Base-by-base conservation (phyloP, 2,888 invertebrate species). In the Epicampocera succincta region DNA sequence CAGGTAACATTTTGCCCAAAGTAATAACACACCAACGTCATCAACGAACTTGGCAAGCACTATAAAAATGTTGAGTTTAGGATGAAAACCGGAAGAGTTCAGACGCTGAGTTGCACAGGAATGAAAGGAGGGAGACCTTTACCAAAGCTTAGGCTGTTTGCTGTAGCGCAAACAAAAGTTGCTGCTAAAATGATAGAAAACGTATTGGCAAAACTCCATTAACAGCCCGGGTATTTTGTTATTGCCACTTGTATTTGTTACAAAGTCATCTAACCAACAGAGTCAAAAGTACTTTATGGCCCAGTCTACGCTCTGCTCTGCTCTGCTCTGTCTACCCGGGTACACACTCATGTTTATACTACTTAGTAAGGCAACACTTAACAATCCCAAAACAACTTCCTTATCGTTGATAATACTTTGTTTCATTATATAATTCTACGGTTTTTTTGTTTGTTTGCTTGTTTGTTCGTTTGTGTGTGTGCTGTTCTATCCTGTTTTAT, bases 371-470 rank as follows among this genome's bases (percentile, higher is more conserved):
- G 74, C 82, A 82, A 82, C 82, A 82, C 82, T 83, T 83, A 80
- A 80, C 83, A 83, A 80, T 65, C 80, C n/a, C 80, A 80, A 79
- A 80, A 80, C 80, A 80, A 80, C 79, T 83, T 83, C 83, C 83
- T 80, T 83, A 73, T 76, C 72, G 80, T 80, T 83, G 83, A 80
- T 83, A 80, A 80, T 83, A 80, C 76, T 83, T 83, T 83, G 79
- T 83, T 83, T 83, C 80, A 80, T 83, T 82, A 82, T 79, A 79
- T 71, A 75, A 69, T 75, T 68, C 58, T 73, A 73, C 60, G 12
- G 42, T 52, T 65, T 46, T 48, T 75, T 50, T 72, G 66, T 33
- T 56, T 58, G 42, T 42, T 54, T 46, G 63, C 15, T 71, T 63
- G 6, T 63, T 63, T 80, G 21, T 50, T 71, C 63, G 15, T 12